These are phyloP conservation scores for Ctenopoma kingsleyae DNA, from an alignment of 2,797 vertebrate genomes.

Conservation along the genomic window DNA sequence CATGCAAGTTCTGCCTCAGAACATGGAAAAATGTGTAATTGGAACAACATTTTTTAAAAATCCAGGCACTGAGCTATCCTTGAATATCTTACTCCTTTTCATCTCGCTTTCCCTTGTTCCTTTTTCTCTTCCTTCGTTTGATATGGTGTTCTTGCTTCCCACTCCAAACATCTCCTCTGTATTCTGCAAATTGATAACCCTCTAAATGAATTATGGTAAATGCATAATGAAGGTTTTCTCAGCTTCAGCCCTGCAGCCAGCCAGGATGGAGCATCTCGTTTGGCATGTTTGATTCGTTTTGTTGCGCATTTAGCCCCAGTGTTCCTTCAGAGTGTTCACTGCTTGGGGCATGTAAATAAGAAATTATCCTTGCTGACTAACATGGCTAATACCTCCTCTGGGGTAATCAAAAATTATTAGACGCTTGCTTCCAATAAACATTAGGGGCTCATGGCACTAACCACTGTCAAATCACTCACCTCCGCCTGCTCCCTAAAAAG, in stretches of 20 bases:
- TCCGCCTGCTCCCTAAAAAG: constrained; percentile 75
- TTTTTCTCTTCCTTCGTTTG: constrained; percentile 73
- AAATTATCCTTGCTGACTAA: constrained; percentile 91
- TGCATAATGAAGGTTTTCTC: constrained; percentile 87
- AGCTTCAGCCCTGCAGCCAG: constrained; percentile 82
- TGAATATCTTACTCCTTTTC: constrained; percentile 78
- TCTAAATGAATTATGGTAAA: constrained; percentile 88
- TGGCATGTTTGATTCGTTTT: constrained; percentile 88
- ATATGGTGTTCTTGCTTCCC: constrained; percentile 71
- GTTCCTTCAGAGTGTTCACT: constrained; percentile 84
- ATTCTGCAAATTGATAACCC: constrained; percentile 88
- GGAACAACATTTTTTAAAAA: constrained; percentile 78
- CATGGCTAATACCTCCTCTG: constrained; percentile 88
- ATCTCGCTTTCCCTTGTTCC: constrained; percentile 68
- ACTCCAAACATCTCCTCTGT: constrained; percentile 82
- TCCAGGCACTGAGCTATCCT: constrained; percentile 61
- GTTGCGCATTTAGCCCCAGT: constrained; percentile 86
- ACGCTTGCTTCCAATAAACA: constrained; percentile 85
- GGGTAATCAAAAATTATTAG: constrained; percentile 90
- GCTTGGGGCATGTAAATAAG: constrained; percentile 89
- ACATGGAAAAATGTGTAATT: constrained; percentile 83
- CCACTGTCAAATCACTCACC: constrained; percentile 81
- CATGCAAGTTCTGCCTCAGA: constrained; percentile 77
- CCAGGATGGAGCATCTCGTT: constrained; percentile 80
- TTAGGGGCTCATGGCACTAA: constrained; percentile 83